phyloP scores from a whole-genome alignment of 2,113 vertebrate genomes.

The Felis chaus region DNA sequence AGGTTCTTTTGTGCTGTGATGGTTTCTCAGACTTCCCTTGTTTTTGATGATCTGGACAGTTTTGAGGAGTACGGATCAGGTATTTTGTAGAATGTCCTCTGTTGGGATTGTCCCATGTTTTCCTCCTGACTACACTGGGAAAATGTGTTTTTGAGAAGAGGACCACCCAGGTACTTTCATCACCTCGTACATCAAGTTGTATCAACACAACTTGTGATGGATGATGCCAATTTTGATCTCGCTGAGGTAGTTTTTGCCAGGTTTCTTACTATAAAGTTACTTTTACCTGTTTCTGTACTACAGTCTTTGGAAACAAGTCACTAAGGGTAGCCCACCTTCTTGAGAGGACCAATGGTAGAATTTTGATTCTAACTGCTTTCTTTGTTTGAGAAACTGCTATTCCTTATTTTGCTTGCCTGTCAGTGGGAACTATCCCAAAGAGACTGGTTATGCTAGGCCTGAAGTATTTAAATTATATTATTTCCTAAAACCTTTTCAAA shows the following conservation, averaged over 20 bases:
- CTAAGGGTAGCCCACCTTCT: background rate
- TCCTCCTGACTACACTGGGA: background rate
- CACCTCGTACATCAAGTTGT: background rate
- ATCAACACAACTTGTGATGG: too few species aligned
- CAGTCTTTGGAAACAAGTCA: background rate
- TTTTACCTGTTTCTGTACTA: background rate
- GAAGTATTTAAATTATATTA: background rate
- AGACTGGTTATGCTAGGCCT: background rate
- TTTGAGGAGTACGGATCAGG: background rate
- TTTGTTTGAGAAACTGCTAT: background rate
- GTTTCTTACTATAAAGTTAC: background rate
- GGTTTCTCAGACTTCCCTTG: background rate
- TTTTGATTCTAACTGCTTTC: background rate
- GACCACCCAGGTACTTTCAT: background rate
- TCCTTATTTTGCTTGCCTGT: background rate
- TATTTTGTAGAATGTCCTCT: background rate
- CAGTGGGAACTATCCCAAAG: background rate
- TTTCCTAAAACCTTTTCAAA: conserved; percentile 25
- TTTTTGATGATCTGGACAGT: background rate
- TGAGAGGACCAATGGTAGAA: background rate
- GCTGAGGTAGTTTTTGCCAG: background rate
- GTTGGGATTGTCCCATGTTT: background rate
- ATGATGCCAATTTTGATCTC: background rate
- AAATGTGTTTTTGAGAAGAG: background rate
- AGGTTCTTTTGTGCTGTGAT: background rate